Percentiles rank a stretch among this genome's conserved stretches.
phyloP scores from a whole-genome alignment of 2,113 vertebrate species.

The Eudyptes chrysolophus region DNA sequence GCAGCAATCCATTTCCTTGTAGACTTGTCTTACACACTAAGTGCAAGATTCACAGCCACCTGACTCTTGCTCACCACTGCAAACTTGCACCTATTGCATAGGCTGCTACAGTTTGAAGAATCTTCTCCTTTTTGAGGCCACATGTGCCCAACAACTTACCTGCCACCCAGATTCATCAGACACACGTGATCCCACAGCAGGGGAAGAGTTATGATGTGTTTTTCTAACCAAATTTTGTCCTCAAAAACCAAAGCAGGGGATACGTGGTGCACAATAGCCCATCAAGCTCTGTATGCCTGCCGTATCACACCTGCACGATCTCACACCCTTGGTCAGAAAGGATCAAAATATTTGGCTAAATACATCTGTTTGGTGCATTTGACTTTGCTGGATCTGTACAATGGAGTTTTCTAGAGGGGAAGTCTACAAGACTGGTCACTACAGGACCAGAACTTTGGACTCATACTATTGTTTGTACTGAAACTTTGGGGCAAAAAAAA shows the following conservation, averaged over 20 bases:
- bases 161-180: not conserved
- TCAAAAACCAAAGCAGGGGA: not conserved
- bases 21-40: not conserved
- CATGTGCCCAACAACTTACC: not conserved
- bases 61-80: not conserved
- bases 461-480: not conserved
- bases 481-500: not conserved
- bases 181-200: accelerated
- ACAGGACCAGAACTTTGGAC: not conserved
- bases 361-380: not conserved
- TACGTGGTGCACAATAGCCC: not conserved
- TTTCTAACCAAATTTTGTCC: not conserved
- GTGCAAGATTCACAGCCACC: not conserved
- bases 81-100: not conserved
- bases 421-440: not conserved
- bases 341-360: not conserved
- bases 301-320: not conserved
- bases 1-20: not conserved
- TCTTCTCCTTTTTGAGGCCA: not conserved
- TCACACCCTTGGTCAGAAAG: not conserved
- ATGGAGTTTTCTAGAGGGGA: not conserved
- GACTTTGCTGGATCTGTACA: not conserved
- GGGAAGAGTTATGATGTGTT: not conserved
- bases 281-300: not conserved
- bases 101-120: not conserved